Conservation (phyloP, 2,113 vertebrate species). For the Martes martes region DNA sequence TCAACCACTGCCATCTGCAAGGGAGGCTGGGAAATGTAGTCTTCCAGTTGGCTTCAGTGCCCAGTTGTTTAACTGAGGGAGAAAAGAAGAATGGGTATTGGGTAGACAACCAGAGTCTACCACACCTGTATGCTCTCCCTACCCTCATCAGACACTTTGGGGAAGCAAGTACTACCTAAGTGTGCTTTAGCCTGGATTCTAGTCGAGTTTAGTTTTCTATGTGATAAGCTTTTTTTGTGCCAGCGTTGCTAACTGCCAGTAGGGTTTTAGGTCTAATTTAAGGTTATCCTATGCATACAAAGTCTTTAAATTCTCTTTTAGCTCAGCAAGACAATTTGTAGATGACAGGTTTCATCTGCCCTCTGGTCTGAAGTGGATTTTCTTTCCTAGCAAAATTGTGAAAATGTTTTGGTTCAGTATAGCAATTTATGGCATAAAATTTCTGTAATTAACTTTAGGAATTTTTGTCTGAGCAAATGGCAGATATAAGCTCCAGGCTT, state of each 20-base stretch:
- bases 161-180: not conserved
- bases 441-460: not conserved
- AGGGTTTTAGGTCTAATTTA: not conserved
- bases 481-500: not conserved
- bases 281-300: not conserved
- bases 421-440: not conserved
- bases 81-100: not conserved
- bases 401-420: not conserved
- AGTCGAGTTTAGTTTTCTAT: not conserved
- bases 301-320: not conserved
- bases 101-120: not conserved
- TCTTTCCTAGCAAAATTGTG: not conserved
- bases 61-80: not conserved
- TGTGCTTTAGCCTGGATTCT: not conserved
- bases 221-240: not conserved
- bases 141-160: not conserved
- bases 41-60: not conserved
- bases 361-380: not conserved
- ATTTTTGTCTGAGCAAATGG: constrained; percentile 2
- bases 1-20: not conserved
- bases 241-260: not conserved
- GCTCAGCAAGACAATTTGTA: not conserved
- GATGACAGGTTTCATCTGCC: not conserved
- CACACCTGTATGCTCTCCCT: no score
- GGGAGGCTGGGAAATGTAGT: not conserved